Percentiles rank a stretch among this genome's conserved stretches.
These are phyloP conservation scores for Leptopilina clavipes DNA, from an alignment of 1,140 invertebrate species.

Conservation along the genomic window DNA sequence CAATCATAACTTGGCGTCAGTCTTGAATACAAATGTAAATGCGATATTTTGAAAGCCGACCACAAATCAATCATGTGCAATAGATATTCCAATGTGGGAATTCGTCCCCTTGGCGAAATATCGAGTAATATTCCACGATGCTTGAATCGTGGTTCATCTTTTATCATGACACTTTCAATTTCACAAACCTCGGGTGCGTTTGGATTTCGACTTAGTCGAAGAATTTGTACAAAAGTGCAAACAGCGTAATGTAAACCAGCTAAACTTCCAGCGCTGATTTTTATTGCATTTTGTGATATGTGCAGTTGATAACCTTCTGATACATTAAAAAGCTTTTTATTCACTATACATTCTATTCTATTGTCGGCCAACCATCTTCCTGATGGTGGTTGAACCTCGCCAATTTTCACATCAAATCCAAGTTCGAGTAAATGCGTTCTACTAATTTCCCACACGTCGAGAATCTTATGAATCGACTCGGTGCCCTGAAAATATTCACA, in stretches of 20 bases:
- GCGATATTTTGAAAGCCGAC: conserved; percentile 80
- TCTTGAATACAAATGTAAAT: conserved; percentile 77
- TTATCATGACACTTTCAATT: conserved; percentile 76
- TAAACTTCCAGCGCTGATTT: conserved; percentile 76
- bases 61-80: conserved; percentile 77
- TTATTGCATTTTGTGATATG: conserved; percentile 75
- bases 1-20: conserved; percentile 73
- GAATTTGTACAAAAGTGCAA: conserved; percentile 79
- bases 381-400: conserved; percentile 73
- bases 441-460: conserved; percentile 76
- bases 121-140: conserved; percentile 80
- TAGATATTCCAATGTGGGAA: conserved; percentile 78
- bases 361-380: conserved; percentile 67
- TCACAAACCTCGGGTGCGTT: conserved; percentile 60
- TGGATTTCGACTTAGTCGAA: conserved; percentile 73
- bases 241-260: conserved; percentile 79
- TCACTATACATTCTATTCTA: conserved; percentile 74
- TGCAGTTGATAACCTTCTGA: conserved; percentile 74
- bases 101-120: conserved; percentile 78
- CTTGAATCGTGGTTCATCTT: conserved; percentile 78
- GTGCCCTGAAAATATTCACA: conserved; percentile 54
- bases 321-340: conserved; percentile 70
- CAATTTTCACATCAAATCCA: conserved; percentile 73
- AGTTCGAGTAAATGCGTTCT: conserved; percentile 71
- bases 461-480: conserved; percentile 73